Conservation (phyloP, 2,888 invertebrate genomes). For the Scrobipalpa atriplicella region DNA sequence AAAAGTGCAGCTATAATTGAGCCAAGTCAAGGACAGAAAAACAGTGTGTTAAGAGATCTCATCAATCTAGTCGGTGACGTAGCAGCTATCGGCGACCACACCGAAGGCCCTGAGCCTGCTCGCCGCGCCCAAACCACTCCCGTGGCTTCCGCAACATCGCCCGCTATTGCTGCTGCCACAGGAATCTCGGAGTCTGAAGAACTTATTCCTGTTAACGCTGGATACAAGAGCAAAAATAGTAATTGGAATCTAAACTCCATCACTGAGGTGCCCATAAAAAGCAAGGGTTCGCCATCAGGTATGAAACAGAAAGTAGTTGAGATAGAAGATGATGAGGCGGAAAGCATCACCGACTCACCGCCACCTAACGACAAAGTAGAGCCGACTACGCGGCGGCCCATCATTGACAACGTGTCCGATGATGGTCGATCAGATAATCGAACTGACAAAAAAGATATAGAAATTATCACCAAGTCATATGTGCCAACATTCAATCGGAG, state of each 20-base stretch:
- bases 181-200: slow-evolving; percentile 72
- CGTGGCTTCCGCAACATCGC: not conserved
- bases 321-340: slow-evolving; percentile 69
- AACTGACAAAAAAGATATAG: slow-evolving; percentile 65
- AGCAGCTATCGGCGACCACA: slow-evolving; percentile 71
- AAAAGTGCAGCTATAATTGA: slow-evolving; percentile 63
- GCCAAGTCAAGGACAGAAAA: slow-evolving; percentile 51
- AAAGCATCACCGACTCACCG: slow-evolving; percentile 64
- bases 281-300: slow-evolving; percentile 49
- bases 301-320: slow-evolving; percentile 65
- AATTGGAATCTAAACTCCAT: slow-evolving; percentile 74
- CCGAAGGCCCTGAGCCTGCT: slow-evolving; percentile 46
- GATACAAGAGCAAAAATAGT: slow-evolving; percentile 75
- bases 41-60: slow-evolving; percentile 65
- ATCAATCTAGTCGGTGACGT: slow-evolving; percentile 75
- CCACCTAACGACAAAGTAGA: slow-evolving; percentile 69
- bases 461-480: slow-evolving; percentile 71
- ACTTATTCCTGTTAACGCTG: slow-evolving; percentile 70
- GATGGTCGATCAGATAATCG: slow-evolving; percentile 48
- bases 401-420: slow-evolving; percentile 74
- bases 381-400: slow-evolving; percentile 68
- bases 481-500: slow-evolving; percentile 67
- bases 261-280: slow-evolving; percentile 68
- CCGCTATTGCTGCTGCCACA: slow-evolving; percentile 40
- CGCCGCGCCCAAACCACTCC: not conserved